Evolutionary conservation across 2,888 invertebrate species (phyloP).

Genomic region (Carpatolechia fugitivella): DNA sequence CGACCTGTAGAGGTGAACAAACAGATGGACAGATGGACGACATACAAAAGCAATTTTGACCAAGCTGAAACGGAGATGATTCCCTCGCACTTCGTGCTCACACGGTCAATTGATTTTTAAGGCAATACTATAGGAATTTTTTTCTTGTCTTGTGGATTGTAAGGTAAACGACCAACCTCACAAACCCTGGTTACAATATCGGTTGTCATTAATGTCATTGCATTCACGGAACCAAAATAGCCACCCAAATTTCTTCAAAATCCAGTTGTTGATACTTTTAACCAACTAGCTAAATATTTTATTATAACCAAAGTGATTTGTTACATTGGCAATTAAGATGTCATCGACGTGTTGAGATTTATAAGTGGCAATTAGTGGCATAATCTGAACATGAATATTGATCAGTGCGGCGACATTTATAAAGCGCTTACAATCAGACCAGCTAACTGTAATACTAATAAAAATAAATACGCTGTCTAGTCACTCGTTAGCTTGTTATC

Average conservation of each 20-base stretch:
- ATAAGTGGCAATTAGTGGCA: constrained; percentile 69
- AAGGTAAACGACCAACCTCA: no score
- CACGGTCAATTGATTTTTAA: no score
- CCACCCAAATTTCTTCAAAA: not conserved
- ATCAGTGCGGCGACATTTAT: constrained; percentile 58
- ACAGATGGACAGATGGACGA: no score
- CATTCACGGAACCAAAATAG: not conserved
- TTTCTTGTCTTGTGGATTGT: no score
- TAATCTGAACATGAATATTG: constrained; percentile 72
- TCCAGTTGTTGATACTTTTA: constrained; percentile 1
- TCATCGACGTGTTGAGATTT: constrained; percentile 68
- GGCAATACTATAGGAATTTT: no score
- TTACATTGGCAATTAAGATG: constrained; percentile 70
- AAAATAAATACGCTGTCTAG: constrained; percentile 26
- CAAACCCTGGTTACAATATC: no score
- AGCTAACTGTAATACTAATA: constrained; percentile 42
- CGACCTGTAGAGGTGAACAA: no score
- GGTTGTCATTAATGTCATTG: no score
- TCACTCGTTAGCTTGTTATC: constrained; percentile 24
- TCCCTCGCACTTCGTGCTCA: no score
- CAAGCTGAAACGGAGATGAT: no score
- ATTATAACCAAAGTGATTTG: constrained; percentile 52
- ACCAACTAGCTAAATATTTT: constrained; percentile 10
- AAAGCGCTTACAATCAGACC: constrained; percentile 61
- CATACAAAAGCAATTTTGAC: no score